Percentiles rank a stretch among this genome's conserved stretches.
phyloP scores from a whole-genome alignment of 2,113 vertebrate species.

The Ia io region DNA sequence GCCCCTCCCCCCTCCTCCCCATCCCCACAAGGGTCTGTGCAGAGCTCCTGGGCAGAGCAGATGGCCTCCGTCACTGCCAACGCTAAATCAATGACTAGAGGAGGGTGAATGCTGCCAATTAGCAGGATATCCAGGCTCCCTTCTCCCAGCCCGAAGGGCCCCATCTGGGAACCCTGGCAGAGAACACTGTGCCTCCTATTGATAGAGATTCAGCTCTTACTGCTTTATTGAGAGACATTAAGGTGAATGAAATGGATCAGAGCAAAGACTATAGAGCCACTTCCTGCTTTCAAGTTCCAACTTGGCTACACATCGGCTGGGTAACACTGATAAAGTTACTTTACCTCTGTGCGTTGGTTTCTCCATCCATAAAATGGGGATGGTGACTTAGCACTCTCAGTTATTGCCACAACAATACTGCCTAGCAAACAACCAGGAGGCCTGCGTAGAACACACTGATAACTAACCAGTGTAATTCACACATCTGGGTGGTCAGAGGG shows the following conservation, averaged over 20 bases:
- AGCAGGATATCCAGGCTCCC: background rate
- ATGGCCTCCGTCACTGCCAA: background rate
- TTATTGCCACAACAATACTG: accelerated
- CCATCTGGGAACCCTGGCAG: background rate
- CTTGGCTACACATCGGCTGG: background rate
- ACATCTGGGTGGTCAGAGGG: background rate
- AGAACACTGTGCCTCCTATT: background rate
- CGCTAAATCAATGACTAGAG: background rate
- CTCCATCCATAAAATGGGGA: background rate
- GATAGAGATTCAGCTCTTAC: background rate
- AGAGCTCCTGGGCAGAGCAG: background rate
- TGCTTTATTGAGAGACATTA: background rate
- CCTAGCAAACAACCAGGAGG: background rate
- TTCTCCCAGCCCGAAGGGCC: background rate
- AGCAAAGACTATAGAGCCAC: background rate
- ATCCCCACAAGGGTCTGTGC: background rate
- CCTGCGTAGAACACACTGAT: background rate
- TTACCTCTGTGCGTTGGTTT: background rate
- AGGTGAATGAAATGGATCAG: background rate
- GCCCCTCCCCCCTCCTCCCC: accelerated
- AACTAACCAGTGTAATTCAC: background rate
- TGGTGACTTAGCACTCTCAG: accelerated
- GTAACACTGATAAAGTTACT: background rate
- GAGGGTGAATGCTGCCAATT: background rate
- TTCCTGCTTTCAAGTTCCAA: background rate